phyloP scores from a whole-genome alignment of 1,140 invertebrate genomes.

The Antheraea pernyi region DNA sequence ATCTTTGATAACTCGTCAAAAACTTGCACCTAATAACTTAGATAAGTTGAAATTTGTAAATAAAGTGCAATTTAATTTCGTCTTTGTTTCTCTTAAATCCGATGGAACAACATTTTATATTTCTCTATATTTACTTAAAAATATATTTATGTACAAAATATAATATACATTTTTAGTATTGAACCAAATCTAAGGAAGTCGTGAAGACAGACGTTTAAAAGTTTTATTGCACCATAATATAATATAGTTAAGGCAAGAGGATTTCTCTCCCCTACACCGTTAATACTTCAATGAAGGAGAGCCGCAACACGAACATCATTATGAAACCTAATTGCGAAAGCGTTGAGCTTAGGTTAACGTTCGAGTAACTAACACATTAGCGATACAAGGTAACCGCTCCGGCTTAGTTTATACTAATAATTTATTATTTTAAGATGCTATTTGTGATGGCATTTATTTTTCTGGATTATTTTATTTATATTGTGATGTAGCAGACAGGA shows the following conservation, averaged over 20 bases:
- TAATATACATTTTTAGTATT: too few species aligned
- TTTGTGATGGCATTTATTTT: too few species aligned
- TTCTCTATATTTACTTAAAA: too few species aligned
- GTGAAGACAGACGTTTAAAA: not conserved
- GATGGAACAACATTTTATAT: too few species aligned
- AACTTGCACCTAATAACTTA: slow-evolving; percentile 34
- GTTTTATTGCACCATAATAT: not conserved
- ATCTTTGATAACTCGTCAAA: slow-evolving; percentile 55
- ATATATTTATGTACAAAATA: too few species aligned
- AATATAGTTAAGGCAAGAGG: not conserved
- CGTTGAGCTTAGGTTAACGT: not conserved
- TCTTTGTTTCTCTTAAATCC: too few species aligned
- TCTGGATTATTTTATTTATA: too few species aligned
- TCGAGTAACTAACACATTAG: not conserved
- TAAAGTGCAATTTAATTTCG: slow-evolving; percentile 20
- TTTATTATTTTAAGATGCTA: too few species aligned
- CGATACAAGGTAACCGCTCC: too few species aligned
- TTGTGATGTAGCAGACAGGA: too few species aligned
- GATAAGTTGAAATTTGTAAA: too few species aligned
- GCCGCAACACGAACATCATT: not conserved
- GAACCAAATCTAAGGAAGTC: not conserved
- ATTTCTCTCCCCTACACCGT: not conserved
- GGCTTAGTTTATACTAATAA: too few species aligned
- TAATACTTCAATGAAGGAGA: slow-evolving; percentile 2
- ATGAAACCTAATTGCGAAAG: not conserved